Percentiles rank a stretch among this genome's conserved stretches.
These are phyloP conservation scores for Apodemia hepburni DNA, from an alignment of 2,888 invertebrate genomes.

Conservation along the genomic window DNA sequence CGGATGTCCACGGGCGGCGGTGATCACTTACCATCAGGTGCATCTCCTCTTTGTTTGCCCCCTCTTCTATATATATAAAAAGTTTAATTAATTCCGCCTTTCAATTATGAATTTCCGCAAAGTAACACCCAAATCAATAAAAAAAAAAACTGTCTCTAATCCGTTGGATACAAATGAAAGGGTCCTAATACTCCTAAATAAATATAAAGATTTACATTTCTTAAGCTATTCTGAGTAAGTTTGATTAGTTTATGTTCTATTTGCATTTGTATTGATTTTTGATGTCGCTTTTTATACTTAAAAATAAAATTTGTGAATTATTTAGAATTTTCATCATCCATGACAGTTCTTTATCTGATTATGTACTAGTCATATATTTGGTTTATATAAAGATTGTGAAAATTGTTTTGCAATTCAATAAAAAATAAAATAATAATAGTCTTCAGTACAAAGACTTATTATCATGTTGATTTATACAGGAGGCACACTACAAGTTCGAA, in stretches of 20 bases:
- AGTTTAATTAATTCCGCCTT: background rate
- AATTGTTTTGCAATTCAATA: constrained; percentile 1
- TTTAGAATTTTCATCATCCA: background rate
- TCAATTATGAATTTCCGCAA: too few species aligned
- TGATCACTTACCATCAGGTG: too few species aligned
- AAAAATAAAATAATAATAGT: background rate
- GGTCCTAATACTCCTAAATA: too few species aligned
- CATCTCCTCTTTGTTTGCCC: too few species aligned
- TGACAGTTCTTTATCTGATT: constrained; percentile 1
- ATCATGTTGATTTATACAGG: background rate
- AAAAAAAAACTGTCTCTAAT: too few species aligned
- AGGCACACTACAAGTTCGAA: too few species aligned
- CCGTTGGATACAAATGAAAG: too few species aligned
- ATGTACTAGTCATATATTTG: constrained; percentile 6
- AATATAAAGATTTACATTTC: background rate
- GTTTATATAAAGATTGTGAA: background rate
- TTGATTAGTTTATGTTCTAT: background rate
- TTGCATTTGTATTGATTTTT: constrained; percentile 1
- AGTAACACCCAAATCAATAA: too few species aligned
- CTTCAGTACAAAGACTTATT: background rate
- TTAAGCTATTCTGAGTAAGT: background rate
- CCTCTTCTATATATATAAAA: too few species aligned
- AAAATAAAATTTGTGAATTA: background rate
- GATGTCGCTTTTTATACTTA: constrained; percentile 4
- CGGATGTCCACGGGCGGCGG: too few species aligned